phyloP scores from a whole-genome alignment of 1,140 invertebrate genomes.

The Agrypnia vestita region DNA sequence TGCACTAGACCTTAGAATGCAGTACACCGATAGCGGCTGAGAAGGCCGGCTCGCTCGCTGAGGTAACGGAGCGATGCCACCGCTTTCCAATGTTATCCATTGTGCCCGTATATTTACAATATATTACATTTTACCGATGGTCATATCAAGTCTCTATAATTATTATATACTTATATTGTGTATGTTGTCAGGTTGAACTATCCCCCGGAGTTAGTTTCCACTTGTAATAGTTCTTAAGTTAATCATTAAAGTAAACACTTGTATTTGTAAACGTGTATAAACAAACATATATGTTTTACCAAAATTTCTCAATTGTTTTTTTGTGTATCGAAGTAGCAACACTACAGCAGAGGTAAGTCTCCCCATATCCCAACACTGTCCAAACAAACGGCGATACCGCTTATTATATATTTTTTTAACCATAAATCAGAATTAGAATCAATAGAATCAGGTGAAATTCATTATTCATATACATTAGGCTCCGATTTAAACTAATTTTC shows the following conservation, averaged over 20 bases:
- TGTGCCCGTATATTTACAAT: slow-evolving; percentile 8
- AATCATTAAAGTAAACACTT: slow-evolving; percentile 46
- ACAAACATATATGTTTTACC: slow-evolving; percentile 57
- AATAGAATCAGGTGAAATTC: too few relatives aligned
- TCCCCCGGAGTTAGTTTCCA: slow-evolving; percentile 42
- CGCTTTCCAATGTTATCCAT: too few relatives aligned
- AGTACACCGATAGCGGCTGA: too few relatives aligned
- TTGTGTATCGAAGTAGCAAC: slow-evolving; percentile 28
- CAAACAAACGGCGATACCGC: neutral
- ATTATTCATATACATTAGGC: too few relatives aligned
- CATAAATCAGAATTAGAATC: too few relatives aligned
- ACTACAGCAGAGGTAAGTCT: slow-evolving; percentile 20
- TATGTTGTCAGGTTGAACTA: slow-evolving; percentile 20
- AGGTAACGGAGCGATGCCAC: too few relatives aligned
- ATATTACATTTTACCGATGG: neutral
- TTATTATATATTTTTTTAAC: too few relatives aligned
- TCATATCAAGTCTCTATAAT: neutral
- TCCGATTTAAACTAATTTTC: too few relatives aligned
- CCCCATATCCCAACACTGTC: neutral
- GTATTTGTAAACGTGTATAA: slow-evolving; percentile 59
- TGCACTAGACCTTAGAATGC: too few relatives aligned
- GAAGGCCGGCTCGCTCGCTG: neutral
- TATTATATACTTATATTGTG: neutral
- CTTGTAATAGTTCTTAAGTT: slow-evolving; percentile 54
- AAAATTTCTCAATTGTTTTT: slow-evolving; percentile 57